Base-by-base conservation (phyloP, 2,113 vertebrate genomes). In the Eurystomus gularis region DNA sequence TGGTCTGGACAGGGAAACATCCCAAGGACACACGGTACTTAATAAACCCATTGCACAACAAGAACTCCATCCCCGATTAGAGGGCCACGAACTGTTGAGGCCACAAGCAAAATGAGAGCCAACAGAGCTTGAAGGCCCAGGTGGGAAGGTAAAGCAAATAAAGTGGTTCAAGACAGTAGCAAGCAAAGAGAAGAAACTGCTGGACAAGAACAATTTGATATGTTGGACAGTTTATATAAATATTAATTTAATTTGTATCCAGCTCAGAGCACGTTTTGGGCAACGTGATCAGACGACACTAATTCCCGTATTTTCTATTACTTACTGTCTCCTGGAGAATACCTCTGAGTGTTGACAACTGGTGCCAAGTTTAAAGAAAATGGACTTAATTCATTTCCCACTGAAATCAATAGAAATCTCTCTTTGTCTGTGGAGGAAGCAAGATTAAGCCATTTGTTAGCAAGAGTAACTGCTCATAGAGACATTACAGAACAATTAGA, bases 401-500 rank as follows among this genome's bases (percentile, higher is more conserved):
- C 33, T 78, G 65, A 93, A 97, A 94, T 93, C 72, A 84, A 89
- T 65, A 86, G 77, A 72, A 94, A 83, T 44, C 24, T 86, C 61
- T 88, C 52, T 40, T 93, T 73, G 46, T 83, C 57, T 93, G 86
- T 19, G 21, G 40, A 68, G 44, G 19, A 86, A 72, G n/a, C 8
- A 52, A 66, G 61, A 84, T 78, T 75, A 91, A 96, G 57, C 11
- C 65, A 82, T 76, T 88, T 79, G 76, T 84, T 73, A 91, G 52
- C 60, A 92, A 86, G 35, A 82, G 13, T 78, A 88, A 58, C 82
- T 92, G 35, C 35, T 92, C 57, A 68, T n/a, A 90, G 42, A 14
- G 84, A 88, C 77, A 65, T 88, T 81, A 65, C 1, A 77, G 82
- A 93, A 85, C 44, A 68, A 90, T 37, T 66, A 70, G 31, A 57